Conservation (phyloP, 1,140 invertebrate species). For the Drosophila cardini region DNA sequence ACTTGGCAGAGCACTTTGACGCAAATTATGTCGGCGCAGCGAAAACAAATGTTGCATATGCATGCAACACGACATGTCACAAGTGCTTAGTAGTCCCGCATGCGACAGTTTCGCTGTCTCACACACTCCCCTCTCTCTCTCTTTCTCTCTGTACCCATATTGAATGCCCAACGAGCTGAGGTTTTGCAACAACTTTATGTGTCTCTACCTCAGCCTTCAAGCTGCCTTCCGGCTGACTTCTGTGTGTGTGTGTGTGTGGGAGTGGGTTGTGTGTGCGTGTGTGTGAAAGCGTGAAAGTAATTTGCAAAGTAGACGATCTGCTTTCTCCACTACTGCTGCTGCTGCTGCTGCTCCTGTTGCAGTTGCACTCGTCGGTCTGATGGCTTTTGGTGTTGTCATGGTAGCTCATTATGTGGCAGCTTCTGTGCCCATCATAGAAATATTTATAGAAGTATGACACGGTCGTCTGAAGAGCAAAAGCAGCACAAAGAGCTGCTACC, state of each 20-base stretch:
- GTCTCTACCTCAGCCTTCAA: background rate
- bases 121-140: slow-evolving; percentile 20
- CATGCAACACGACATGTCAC: slow-evolving; percentile 75
- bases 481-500: slow-evolving; percentile 32
- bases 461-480: slow-evolving; percentile 4
- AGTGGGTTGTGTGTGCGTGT: background rate
- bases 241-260: background rate
- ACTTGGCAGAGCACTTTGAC: slow-evolving; percentile 71
- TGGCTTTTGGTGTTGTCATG: slow-evolving; percentile 64
- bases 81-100: slow-evolving; percentile 73
- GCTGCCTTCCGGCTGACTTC: slow-evolving; percentile 6
- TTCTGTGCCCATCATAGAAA: slow-evolving; percentile 63
- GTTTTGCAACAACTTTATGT: slow-evolving; percentile 14
- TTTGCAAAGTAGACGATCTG: slow-evolving; percentile 73
- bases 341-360: slow-evolving; percentile 29
- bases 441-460: slow-evolving; percentile 36
- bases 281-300: slow-evolving; percentile 70
- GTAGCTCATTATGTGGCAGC: slow-evolving; percentile 74
- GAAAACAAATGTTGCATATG: slow-evolving; percentile 81
- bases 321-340: slow-evolving; percentile 20
- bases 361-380: slow-evolving; percentile 32
- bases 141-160: too few species aligned
- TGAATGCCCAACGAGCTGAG: slow-evolving; percentile 44
- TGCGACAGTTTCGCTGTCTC: slow-evolving; percentile 56
- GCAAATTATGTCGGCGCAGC: slow-evolving; percentile 80